Base-by-base conservation (phyloP, 1,140 invertebrate genomes). In the Drosophila takahashii region DNA sequence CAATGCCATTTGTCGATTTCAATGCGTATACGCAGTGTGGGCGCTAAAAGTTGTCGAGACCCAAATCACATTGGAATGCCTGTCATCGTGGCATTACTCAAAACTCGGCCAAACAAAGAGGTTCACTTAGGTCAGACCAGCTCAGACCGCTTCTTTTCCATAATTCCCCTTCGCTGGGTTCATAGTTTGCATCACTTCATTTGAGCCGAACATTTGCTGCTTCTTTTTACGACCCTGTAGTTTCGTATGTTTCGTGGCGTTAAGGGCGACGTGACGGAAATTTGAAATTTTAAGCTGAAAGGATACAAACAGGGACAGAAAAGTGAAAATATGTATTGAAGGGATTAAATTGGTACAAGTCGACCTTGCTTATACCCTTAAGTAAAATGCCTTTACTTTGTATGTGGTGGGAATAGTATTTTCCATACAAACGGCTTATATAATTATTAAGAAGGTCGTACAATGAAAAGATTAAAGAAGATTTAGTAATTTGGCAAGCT, bases 21-120 rank as follows among this genome's bases (percentile, higher is more conserved):
- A 70, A 37, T 70, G 29, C 64, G 64, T 70, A 70, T 56, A 56
- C 66, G 66, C 64, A 70, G 64, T 32, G 41, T 70, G 64, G 47
- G 66, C 64, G 34, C 10, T 70, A 37, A 51, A 57, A 76, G 48
- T 41, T 52, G 53, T 75, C 27, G 18, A 36, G 45, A 54, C 74
- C 62, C 56, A 66, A 53, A 76, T 77, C 72, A 77, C 53, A 42
- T 50, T 59, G 53, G 53, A 66, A 62, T 41, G 69, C 36, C 39
- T 74, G 71, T 74, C 71, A 74, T 62, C 10, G 71, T 29, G 48
- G 57, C 58, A 74, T 74, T 74, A 53, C 69, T 73, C 53, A 59
- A 64, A 62, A 74, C 52, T 42, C 48, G 34, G 2, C 48, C 47
- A n/a, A 48, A 54, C 62, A 77, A 77, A 77, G 41, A 60, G 62